These are phyloP conservation scores for Hypselothyrea guttata DNA, from an alignment of 2,888 invertebrate genomes.

Conservation along the genomic window DNA sequence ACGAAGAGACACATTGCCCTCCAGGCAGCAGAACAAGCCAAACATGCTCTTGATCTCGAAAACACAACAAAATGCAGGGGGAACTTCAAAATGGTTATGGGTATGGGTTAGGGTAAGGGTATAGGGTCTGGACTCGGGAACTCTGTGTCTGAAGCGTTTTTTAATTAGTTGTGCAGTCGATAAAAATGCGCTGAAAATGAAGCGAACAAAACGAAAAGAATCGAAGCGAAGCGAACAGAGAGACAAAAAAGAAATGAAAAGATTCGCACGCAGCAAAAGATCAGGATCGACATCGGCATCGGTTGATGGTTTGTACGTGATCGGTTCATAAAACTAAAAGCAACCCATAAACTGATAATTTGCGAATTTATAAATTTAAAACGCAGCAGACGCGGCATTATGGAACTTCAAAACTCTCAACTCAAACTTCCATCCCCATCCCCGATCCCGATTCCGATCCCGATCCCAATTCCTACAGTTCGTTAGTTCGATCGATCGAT, in stretches of 20 bases:
- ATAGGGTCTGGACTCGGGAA: neutral
- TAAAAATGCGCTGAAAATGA: constrained; percentile 70
- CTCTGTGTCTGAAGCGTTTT: constrained; percentile 56
- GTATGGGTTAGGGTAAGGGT: constrained; percentile 6
- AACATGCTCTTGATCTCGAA: constrained; percentile 16
- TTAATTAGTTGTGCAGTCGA: constrained; percentile 75
- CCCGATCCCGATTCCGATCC: too few species aligned
- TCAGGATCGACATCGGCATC: constrained; percentile 42
- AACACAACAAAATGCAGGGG: neutral
- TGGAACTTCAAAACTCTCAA: constrained; percentile 23
- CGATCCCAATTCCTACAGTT: neutral
- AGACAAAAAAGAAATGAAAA: constrained; percentile 28
- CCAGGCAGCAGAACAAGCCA: constrained; percentile 8
- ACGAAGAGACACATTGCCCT: constrained; percentile 31
- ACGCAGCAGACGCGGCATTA: constrained; percentile 61
- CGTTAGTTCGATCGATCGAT: constrained; percentile 33
- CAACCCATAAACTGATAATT: constrained; percentile 76
- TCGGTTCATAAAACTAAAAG: constrained; percentile 78
- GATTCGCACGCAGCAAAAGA: constrained; percentile 65
- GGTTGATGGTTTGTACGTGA: constrained; percentile 72
- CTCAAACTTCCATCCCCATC: too few species aligned
- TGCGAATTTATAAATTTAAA: constrained; percentile 76
- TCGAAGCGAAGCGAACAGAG: constrained; percentile 23
- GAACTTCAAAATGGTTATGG: neutral
- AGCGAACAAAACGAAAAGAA: constrained; percentile 41